These are phyloP conservation scores for Eclectus roratus DNA, from an alignment of 2,113 vertebrate genomes.

Conservation along the genomic window DNA sequence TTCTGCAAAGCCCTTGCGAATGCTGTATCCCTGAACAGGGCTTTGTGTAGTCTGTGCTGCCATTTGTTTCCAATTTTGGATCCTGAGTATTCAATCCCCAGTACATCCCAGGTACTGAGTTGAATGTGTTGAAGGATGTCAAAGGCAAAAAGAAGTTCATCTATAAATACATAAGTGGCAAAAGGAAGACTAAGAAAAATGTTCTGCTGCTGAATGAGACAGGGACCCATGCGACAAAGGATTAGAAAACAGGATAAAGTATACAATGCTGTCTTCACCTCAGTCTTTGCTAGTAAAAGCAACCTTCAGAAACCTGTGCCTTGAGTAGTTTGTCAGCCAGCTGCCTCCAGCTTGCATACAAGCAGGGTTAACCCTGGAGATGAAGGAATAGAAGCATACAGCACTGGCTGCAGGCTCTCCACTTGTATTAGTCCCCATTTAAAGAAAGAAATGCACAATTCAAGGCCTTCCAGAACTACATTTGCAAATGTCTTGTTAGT, in stretches of 20 bases:
- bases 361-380: not conserved
- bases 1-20: not conserved
- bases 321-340: not conserved
- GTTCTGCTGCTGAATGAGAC: not conserved
- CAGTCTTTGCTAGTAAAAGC: not conserved
- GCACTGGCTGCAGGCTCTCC: not conserved
- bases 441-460: not conserved
- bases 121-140: not conserved
- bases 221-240: accelerated
- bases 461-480: not conserved
- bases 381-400: not conserved
- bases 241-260: not conserved
- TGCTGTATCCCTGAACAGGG: not conserved
- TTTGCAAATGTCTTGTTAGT: not conserved
- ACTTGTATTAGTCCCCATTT: not conserved
- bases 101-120: not conserved
- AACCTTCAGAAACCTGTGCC: not conserved
- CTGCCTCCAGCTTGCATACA: not conserved
- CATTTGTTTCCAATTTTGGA: not conserved
- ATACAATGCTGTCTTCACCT: not conserved
- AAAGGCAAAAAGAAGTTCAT: not conserved
- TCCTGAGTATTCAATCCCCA: not conserved
- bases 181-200: not conserved
- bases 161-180: not conserved
- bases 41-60: not conserved